Base-by-base conservation (phyloP, 92 coral and sea anemone genomes). In the Plumapathes pennacea region DNA sequence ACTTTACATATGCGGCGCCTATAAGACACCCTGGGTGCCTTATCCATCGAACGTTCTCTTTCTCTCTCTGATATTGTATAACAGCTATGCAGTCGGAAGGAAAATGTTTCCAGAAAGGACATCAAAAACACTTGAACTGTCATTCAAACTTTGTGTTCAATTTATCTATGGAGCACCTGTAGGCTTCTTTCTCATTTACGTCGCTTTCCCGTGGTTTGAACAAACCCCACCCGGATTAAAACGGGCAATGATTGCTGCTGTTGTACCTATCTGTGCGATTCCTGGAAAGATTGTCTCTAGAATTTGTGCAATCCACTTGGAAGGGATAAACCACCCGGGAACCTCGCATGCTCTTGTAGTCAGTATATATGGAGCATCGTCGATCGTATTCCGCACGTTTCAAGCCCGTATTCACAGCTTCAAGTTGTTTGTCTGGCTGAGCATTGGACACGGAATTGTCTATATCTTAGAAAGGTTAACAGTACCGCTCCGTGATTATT, bases 331-430 rank as follows among this genome's bases (percentile, higher is more conserved):
- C 24, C 66, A 37, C 21, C 78, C 78, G 18, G 78, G 69, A 12
- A 47, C 49, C 4, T 46, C 49, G 4, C 40, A 49, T 9, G 34
- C 26, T 28, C 24, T 71, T 19, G 69, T 71, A 5, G 26, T 58
- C n/a, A 2, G 57, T 19, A 53, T 61, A 9, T 57, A 13, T 32
- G 64, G 69, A 5, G 2, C 14, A 7, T 19, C 32, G 11, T 32
- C 24, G 25, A 50, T 72, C 3, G 51, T 62, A 2, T 29, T 25
- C 34, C 51, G 54, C 25, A 15, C 52, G 2, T 12, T 72, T 38
- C 79, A 60, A 37, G 79, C 79, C 22, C 62, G 61, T 14, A 26
- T 72, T n/a, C 33, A 61, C 32, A 48, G 32, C 8, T 41, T 72
- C 13, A 34, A 7, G 4, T 48, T 48, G 19, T 72, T 61, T 38